These are phyloP conservation scores for Zosterops pallidus DNA, from an alignment of 2,113 vertebrate genomes.

Conservation along the genomic window DNA sequence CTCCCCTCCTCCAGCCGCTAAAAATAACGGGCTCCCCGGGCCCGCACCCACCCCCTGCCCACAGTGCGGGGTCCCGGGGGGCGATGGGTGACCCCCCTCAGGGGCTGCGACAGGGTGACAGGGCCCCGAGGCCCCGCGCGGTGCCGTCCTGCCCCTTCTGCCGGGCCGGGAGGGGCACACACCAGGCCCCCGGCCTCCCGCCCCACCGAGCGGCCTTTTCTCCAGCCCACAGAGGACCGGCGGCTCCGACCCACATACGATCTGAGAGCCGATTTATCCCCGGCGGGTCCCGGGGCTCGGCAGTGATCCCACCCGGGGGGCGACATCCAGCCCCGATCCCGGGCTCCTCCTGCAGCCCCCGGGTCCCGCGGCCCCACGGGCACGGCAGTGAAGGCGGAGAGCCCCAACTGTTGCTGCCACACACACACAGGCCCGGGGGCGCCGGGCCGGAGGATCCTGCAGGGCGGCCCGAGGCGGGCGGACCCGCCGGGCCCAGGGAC, in stretches of 20 bases:
- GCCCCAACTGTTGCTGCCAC: not conserved
- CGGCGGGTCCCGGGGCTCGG: not conserved
- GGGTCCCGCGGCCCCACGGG: not conserved
- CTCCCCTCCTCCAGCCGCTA: constrained; percentile 39
- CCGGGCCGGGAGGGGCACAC: too few relatives aligned
- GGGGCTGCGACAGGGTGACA: not conserved
- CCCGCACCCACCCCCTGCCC: not conserved
- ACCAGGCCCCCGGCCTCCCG: not conserved
- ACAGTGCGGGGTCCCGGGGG: not conserved
- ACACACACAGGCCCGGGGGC: not conserved
- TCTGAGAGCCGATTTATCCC: not conserved
- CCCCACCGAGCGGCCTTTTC: not conserved
- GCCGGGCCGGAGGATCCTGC: not conserved
- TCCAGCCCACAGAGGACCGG: not conserved
- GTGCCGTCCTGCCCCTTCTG: not conserved
- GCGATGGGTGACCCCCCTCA: not conserved
- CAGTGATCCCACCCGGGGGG: not conserved
- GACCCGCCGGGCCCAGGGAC: not conserved
- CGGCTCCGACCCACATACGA: not conserved
- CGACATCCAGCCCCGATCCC: not conserved
- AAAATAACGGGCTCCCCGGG: not conserved
- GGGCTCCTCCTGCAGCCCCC: not conserved
- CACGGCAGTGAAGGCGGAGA: not conserved
- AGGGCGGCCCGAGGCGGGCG: too few relatives aligned
- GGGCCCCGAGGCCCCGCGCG: not conserved